phyloP scores from a whole-genome alignment of 2,888 invertebrate species.

The Lepetodrilus schrolli region DNA sequence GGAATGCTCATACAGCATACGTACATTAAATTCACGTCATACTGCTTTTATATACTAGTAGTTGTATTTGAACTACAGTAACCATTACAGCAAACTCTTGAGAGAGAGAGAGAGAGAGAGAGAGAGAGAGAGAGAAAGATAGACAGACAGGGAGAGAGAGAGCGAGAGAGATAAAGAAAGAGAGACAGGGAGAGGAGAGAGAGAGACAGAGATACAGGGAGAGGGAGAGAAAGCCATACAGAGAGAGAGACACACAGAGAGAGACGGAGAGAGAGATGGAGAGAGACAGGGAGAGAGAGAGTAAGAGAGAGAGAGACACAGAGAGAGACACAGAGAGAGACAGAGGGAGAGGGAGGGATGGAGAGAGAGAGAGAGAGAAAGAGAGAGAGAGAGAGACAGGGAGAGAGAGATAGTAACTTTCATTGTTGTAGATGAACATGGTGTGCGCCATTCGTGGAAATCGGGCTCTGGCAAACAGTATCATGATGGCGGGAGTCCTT shows the following conservation, averaged over 20 bases:
- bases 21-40: neutral
- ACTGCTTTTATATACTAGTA: no score
- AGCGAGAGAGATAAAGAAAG: no score
- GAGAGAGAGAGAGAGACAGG: constrained; percentile 4
- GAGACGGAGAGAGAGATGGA: constrained; percentile 2
- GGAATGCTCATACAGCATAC: neutral
- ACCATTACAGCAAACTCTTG: no score
- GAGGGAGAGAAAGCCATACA: neutral
- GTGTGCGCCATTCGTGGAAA: constrained; percentile 37
- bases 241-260: neutral
- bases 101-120: neutral
- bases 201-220: no score
- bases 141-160: no score
- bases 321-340: no score
- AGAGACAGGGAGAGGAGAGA: no score
- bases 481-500: constrained; percentile 49
- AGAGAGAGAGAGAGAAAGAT: no score
- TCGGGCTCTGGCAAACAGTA: constrained; percentile 46
- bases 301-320: neutral
- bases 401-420: neutral
- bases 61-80: no score
- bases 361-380: neutral
- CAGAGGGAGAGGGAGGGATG: neutral
- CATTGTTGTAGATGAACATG: constrained; percentile 39
- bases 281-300: no score